These are phyloP conservation scores for Pteromalus puparum DNA, from an alignment of 1,140 invertebrate species.

Conservation along the genomic window DNA sequence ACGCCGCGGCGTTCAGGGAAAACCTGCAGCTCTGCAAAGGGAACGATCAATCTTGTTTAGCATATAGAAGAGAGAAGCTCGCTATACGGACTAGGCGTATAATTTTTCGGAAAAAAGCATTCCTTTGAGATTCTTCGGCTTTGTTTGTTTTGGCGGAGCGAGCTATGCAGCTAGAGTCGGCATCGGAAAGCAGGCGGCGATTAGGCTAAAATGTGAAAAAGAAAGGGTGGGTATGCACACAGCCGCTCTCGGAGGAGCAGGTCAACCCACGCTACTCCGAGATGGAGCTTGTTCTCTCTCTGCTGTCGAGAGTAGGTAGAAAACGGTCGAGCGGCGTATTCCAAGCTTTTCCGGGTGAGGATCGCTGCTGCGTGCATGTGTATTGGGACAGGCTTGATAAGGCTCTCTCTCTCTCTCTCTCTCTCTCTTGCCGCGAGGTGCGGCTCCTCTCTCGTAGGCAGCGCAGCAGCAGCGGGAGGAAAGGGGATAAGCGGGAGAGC, in stretches of 20 bases:
- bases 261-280: background rate
- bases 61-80: background rate
- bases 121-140: background rate
- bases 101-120: background rate
- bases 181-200: background rate
- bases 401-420: background rate
- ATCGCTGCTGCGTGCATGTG: background rate
- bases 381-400: background rate
- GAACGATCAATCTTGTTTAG: background rate
- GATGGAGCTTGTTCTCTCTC: background rate
- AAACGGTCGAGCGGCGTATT: background rate
- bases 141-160: background rate
- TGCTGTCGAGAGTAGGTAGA: background rate
- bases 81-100: background rate
- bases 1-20: background rate
- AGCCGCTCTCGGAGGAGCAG: background rate
- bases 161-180: too few relatives aligned
- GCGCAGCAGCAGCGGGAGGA: slow-evolving; percentile 28
- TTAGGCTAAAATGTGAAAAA: slow-evolving; percentile 2
- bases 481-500: slow-evolving; percentile 42
- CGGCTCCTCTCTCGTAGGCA: slow-evolving; percentile 36
- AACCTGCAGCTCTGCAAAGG: background rate
- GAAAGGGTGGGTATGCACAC: background rate
- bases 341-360: slow-evolving; percentile 1
- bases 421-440: slow-evolving; percentile 6